Conservation (phyloP, 2,113 vertebrate species). For the Salvelinus fontinalis region DNA sequence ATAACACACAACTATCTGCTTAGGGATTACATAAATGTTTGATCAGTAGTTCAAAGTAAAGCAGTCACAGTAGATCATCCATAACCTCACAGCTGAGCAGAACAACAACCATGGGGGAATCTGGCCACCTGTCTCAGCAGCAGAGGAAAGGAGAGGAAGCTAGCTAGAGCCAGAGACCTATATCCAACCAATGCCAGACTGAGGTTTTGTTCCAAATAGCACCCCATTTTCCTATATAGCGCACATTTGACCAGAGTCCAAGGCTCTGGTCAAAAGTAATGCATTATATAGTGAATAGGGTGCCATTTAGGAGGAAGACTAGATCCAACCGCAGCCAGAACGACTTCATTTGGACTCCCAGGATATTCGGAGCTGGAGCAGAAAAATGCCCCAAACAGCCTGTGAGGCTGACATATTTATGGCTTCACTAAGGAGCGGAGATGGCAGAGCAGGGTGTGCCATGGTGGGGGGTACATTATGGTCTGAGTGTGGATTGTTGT, state of each 20-base stretch:
- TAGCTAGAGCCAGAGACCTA: slow-evolving; percentile 36
- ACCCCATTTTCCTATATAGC: too few relatives aligned
- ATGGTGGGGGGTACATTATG: slow-evolving; percentile 31
- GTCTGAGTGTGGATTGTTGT: background rate
- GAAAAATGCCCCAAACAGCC: slow-evolving; percentile 36
- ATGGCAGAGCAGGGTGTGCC: background rate
- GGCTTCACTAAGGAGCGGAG: slow-evolving; percentile 8
- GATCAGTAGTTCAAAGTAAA: slow-evolving; percentile 63
- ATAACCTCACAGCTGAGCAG: slow-evolving; percentile 19
- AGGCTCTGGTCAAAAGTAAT: too few relatives aligned
- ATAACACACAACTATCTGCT: slow-evolving; percentile 25
- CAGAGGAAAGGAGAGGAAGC: slow-evolving; percentile 23
- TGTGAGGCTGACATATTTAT: slow-evolving; percentile 43
- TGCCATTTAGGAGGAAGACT: too few relatives aligned
- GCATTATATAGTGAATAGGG: too few relatives aligned
- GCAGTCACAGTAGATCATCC: slow-evolving; percentile 53
- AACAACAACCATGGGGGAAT: slow-evolving; percentile 47
- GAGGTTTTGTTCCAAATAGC: slow-evolving; percentile 42
- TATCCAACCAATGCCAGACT: slow-evolving; percentile 26
- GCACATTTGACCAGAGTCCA: too few relatives aligned
- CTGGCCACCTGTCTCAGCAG: slow-evolving; percentile 42
- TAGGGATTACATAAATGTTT: slow-evolving; percentile 61
- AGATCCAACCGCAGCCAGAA: slow-evolving; percentile 19
- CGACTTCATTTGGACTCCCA: slow-evolving; percentile 50
- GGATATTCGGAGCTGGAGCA: slow-evolving; percentile 50